Evolutionary conservation across 2,797 vertebrate genomes (phyloP), one percentile per base, ranked within the genome.

Genomic region (Cirrhinus mrigala): DNA sequence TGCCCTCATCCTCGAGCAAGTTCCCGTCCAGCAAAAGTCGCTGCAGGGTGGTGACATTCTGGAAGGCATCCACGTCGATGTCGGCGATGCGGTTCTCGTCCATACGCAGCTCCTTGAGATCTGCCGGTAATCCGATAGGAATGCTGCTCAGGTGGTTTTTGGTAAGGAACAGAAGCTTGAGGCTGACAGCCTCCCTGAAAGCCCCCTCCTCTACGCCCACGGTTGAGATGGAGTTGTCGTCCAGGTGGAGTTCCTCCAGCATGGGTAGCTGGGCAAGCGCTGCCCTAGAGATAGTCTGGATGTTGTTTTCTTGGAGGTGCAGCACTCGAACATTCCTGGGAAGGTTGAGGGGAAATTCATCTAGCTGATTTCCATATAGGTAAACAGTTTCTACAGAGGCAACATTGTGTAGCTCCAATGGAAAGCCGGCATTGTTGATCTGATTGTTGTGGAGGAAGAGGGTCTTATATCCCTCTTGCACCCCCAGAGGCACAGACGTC

Each of bases 391-490:
- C 97, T 91, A 99, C 97, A 0, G 98, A 97, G 85, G 92, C 97
- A 77, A 99, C 94, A 3, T 95, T 96, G 93, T 98, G 97, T 91
- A 99, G 95, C 91, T 99, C 98, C 69, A 96, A 20, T 54, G 98
- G 98, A 93, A 99, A 99, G 89, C 98, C 98, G 92, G 98, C 98
- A 92, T 98, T 99, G 95, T 99, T 99, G 94, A 99, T 99, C 97
- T 98, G 97, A 97, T 99, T 99, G 94, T 99, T 99, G 89, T 99
- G 98, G 92, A 99, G 97, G 95, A 95, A 99, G 93, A 99, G 97
- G 79, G 97, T 95, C 87, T 95, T 98, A 93, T 95, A 97, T 93
- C 98, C 98, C 95, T 99, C 98, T 64, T 96, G 95, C 89, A 99
- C 97, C 89, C 98, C 98, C 94, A 98, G 96, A 97, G 98, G 98